phyloP scores from a whole-genome alignment of 2,888 invertebrate species.

The Caenorhabditis sulstoni region DNA sequence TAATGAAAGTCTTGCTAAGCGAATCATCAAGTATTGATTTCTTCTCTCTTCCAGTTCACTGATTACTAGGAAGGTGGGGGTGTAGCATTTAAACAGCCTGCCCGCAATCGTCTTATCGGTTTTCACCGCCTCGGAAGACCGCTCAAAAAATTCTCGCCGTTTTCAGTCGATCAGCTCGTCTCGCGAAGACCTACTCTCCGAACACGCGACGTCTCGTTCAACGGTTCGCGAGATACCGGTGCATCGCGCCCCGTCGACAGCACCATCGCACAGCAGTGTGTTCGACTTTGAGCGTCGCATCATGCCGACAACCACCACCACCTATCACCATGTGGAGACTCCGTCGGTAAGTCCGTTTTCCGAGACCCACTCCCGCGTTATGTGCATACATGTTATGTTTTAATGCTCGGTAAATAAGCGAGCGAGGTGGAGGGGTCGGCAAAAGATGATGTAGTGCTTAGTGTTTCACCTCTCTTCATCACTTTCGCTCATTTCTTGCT shows the following conservation, averaged over 20 bases:
- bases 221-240: constrained; percentile 80
- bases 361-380: neutral
- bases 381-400: constrained; percentile 8
- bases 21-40: neutral
- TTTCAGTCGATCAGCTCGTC: constrained; percentile 69
- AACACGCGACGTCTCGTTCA: constrained; percentile 71
- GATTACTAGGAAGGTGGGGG: constrained; percentile 1
- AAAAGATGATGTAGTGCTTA: too few species aligned
- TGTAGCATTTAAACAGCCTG: neutral
- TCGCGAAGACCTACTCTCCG: constrained; percentile 76
- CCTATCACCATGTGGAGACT: constrained; percentile 57
- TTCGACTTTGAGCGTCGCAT: constrained; percentile 63
- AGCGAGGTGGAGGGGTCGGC: neutral
- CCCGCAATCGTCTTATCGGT: neutral
- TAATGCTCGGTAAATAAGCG: constrained; percentile 9
- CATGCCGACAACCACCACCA: constrained; percentile 68
- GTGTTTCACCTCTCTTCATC: too few species aligned
- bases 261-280: constrained; percentile 67
- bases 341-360: constrained; percentile 45
- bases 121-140: neutral
- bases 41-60: constrained; percentile 26
- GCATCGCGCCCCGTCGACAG: constrained; percentile 74
- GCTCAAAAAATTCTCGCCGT: neutral
- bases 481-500: too few species aligned
- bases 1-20: constrained; percentile 16